Evolutionary conservation across 2,113 vertebrate genomes (phyloP).

Genomic region (Elanus axillaris): DNA sequence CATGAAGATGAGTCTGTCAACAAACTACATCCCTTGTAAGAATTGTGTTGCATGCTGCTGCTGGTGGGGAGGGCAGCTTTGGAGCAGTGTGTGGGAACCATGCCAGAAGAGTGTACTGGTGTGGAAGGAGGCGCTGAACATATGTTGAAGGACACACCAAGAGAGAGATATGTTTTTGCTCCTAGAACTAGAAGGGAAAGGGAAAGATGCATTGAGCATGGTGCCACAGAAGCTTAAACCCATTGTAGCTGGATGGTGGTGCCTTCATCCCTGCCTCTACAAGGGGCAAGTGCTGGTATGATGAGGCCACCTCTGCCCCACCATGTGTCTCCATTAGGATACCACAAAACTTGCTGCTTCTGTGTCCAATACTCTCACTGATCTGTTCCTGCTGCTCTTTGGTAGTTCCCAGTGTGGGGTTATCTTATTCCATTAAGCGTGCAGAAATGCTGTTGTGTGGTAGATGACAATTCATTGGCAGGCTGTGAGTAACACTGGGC

Average conservation of each 20-base stretch:
- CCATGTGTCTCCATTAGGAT: background rate
- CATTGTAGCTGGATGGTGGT: background rate
- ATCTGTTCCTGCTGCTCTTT: background rate
- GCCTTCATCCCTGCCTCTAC: background rate
- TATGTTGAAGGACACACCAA: background rate
- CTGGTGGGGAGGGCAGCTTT: background rate
- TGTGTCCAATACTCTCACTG: background rate
- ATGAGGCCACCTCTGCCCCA: background rate
- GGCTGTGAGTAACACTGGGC: background rate
- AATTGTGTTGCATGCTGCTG: background rate
- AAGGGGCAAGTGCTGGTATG: background rate
- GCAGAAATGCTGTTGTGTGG: background rate
- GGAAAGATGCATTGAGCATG: background rate
- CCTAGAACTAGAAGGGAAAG: background rate
- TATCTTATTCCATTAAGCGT: background rate
- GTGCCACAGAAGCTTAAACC: background rate
- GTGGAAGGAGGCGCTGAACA: background rate
- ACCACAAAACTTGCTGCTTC: background rate
- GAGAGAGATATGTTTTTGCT: background rate
- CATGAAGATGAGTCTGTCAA: slow-evolving; percentile 98
- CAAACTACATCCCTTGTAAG: slow-evolving; percentile 95
- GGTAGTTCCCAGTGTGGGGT: background rate
- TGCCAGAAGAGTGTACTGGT: background rate
- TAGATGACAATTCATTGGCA: background rate
- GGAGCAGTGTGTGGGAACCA: background rate